Percentiles rank a stretch among this genome's conserved stretches.
Conservation (phyloP, 2,888 invertebrate species). For the Priocnemis perturbator region DNA sequence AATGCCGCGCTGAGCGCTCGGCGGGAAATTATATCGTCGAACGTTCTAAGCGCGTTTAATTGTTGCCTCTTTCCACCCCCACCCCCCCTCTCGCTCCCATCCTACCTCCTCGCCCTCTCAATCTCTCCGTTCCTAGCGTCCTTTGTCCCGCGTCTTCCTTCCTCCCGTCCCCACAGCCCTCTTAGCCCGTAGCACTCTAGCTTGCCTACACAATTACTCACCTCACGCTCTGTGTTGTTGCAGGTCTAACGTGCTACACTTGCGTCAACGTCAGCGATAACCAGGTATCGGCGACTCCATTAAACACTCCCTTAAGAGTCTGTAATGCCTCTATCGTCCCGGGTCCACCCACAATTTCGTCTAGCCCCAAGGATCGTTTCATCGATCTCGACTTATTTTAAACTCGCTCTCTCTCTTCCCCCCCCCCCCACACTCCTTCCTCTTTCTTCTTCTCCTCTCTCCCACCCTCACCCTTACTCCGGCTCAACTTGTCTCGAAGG, state of each 20-base stretch:
- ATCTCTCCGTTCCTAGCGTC: constrained; percentile 27
- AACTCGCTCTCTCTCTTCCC: constrained; percentile 23
- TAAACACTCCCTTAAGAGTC: constrained; percentile 58
- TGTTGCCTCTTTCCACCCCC: constrained; percentile 50
- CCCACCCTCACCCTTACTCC: constrained; percentile 11
- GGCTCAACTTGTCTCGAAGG: constrained; percentile 14
- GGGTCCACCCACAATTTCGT: constrained; percentile 52
- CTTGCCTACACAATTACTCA: not conserved
- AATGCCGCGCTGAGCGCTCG: constrained; percentile 31
- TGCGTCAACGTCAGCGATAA: constrained; percentile 82
- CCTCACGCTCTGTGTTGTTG: constrained; percentile 43
- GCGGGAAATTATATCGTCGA: constrained; percentile 40
- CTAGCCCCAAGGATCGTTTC: constrained; percentile 34
- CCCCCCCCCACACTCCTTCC: not conserved
- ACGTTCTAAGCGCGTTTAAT: constrained; percentile 46
- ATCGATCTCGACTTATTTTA: constrained; percentile 51
- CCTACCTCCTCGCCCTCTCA: constrained; percentile 40
- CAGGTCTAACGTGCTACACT: constrained; percentile 79
- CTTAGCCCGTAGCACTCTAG: not conserved
- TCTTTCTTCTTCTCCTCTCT: constrained; percentile 12
- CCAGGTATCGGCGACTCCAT: constrained; percentile 71
- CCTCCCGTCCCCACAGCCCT: constrained; percentile 3
- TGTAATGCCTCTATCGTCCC: constrained; percentile 58
- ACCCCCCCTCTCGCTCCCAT: constrained; percentile 20
- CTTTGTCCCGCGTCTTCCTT: constrained; percentile 35